Evolutionary conservation across 2,113 vertebrate species (phyloP), one percentile per base, ranked within the genome.

Genomic region (Brachyhypopomus occidentalis): DNA sequence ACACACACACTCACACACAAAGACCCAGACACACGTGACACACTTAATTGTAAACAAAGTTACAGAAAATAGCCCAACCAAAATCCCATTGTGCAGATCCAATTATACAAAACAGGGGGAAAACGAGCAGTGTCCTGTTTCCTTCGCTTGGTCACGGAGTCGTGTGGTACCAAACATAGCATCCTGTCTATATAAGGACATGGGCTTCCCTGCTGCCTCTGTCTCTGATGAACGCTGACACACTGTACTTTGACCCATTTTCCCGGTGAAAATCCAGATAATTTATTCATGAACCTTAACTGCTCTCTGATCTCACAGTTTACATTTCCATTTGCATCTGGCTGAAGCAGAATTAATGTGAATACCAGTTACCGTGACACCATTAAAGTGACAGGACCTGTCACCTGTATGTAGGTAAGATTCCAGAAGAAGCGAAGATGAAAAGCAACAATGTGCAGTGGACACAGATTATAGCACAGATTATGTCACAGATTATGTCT

Each of bases 311-410:
- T 7, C 22, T 60, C 30, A 60, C 45, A 48, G 45, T 20, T 36
- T 23, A 36, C 48, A 34, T 25, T 66, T 36, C 45, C 45, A 14
- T 52, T 11, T 52, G 45, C 12, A 52, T 52, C 11, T 52, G 45
- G 45, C 12, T 81, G 72, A 72, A 38, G 60, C 16, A 74, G 60
- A 23, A 67, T 69, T 81, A 23, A 75, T 36, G 34, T 67, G 12
- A 9, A 55, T 55, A 58, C 45, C 45, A 52, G 9, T 52, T 52
- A 52, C 9, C 12, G 12, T 52, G 12, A 14, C 45, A 11, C 45
- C 12, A 9, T 14, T 52, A 52, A 11, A 52, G 45, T 3, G 12
- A 52, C 9, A 8, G 2, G 9, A 52, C 8, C 45, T 52, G 45
- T 52, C n/a, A n/a, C n/a, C 5, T 45, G 5, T 11, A 7, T 45